A percentile compares a stretch with the other conserved stretches of the same genome.
Evolutionary conservation across 1,140 invertebrate genomes (phyloP).

Genomic region (Apis florea): DNA sequence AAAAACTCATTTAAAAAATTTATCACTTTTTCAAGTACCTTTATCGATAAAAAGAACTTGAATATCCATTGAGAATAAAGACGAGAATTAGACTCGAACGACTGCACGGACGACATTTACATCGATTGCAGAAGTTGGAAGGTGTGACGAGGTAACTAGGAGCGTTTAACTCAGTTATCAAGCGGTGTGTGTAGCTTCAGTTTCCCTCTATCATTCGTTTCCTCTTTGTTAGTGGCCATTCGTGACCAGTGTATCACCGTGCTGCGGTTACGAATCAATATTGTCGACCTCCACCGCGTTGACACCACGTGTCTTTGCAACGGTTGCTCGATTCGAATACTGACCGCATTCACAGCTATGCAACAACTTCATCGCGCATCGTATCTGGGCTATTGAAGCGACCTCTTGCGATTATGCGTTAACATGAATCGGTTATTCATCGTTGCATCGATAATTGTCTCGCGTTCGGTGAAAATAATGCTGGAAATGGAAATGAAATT

Average conservation of each 20-base stretch:
- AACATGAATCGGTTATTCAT: not conserved
- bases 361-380: constrained; percentile 22
- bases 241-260: constrained; percentile 36
- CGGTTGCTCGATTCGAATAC: constrained; percentile 36
- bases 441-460: not conserved
- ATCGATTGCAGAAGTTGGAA: not conserved
- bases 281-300: constrained; percentile 47
- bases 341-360: constrained; percentile 52
- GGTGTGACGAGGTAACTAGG: constrained; percentile 7
- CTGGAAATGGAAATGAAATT: not conserved
- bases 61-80: too few species aligned
- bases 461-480: not conserved
- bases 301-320: constrained; percentile 39
- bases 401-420: not conserved
- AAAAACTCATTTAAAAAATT: too few species aligned
- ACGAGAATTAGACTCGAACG: not conserved
- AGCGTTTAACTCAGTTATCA: constrained; percentile 35
- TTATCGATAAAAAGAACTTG: not conserved
- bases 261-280: constrained; percentile 57
- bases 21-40: not conserved
- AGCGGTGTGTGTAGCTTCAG: constrained; percentile 18
- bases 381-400: not conserved
- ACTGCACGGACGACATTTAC: not conserved
- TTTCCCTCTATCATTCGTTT: constrained; percentile 18
- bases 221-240: constrained; percentile 19